These are phyloP conservation scores for Aethes cnicana DNA, from an alignment of 2,888 invertebrate genomes.

Conservation along the genomic window DNA sequence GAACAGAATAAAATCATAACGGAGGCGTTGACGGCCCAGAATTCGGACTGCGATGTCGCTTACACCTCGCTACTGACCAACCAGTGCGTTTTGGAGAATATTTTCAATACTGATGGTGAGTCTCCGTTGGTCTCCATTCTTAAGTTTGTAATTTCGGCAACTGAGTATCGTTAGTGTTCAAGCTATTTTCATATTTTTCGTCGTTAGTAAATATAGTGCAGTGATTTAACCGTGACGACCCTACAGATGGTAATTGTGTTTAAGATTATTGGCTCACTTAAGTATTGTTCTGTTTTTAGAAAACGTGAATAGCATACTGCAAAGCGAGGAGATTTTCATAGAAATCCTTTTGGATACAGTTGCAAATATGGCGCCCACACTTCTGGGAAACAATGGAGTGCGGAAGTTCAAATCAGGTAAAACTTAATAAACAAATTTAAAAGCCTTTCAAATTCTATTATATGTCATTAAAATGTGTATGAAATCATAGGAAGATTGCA, in stretches of 20 bases:
- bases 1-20: constrained; percentile 58
- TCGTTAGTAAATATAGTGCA: no score
- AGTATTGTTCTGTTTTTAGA: constrained; percentile 52
- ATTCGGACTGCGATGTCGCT: constrained; percentile 71
- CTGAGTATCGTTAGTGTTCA: no score
- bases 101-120: constrained; percentile 68
- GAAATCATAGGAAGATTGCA: constrained; percentile 77
- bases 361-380: constrained; percentile 80
- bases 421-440: no score
- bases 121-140: no score
- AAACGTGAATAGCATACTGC: constrained; percentile 85
- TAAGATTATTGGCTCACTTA: no score
- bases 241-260: no score
- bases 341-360: constrained; percentile 83
- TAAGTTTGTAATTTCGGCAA: no score
- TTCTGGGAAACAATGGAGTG: constrained; percentile 84
- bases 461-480: no score
- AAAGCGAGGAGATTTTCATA: constrained; percentile 86
- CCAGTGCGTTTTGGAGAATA: constrained; percentile 64
- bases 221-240: no score
- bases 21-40: constrained; percentile 57
- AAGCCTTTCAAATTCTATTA: no score
- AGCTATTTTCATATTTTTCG: no score
- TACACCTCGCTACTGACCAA: constrained; percentile 70
- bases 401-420: constrained; percentile 80